Conservation (phyloP, 2,113 vertebrate genomes). For the Eudyptes chrysolophus region DNA sequence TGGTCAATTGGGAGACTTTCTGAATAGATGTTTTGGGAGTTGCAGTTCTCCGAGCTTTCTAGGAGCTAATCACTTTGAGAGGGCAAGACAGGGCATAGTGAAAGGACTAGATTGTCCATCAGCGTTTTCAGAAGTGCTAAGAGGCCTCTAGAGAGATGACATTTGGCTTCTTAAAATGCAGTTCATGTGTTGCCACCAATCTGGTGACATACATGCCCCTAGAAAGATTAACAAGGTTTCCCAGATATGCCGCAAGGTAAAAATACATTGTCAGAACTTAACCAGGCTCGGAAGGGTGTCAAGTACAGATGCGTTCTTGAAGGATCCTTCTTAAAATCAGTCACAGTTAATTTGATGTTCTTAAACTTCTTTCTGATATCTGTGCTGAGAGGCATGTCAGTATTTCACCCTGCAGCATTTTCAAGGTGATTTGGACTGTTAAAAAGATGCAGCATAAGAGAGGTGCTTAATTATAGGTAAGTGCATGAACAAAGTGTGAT, state of each 20-base stretch:
- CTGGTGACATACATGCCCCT: conserved; percentile 26
- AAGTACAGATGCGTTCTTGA: not conserved
- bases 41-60: not conserved
- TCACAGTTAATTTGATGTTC: conserved; percentile 8
- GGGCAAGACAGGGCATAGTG: not conserved
- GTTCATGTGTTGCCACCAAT: not conserved
- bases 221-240: conserved; percentile 30
- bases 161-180: conserved; percentile 42
- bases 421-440: conserved; percentile 57
- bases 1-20: not conserved
- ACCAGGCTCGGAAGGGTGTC: not conserved
- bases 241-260: not conserved
- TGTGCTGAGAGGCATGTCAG: not conserved
- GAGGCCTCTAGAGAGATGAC: conserved; percentile 2
- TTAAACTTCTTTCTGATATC: not conserved
- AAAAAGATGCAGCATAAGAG: conserved; percentile 25
- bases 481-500: not conserved
- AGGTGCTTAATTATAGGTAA: conserved; percentile 46
- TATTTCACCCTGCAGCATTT: not conserved
- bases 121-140: conserved; percentile 7
- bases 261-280: not conserved
- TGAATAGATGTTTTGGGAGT: not conserved
- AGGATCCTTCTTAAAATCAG: not conserved
- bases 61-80: conserved; percentile 15
- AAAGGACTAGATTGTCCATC: conserved; percentile 1